A percentile compares a stretch with the other conserved stretches of the same genome.
These are phyloP conservation scores for Amazona finschi DNA, from an alignment of 2,797 vertebrate species.

Conservation along the genomic window DNA sequence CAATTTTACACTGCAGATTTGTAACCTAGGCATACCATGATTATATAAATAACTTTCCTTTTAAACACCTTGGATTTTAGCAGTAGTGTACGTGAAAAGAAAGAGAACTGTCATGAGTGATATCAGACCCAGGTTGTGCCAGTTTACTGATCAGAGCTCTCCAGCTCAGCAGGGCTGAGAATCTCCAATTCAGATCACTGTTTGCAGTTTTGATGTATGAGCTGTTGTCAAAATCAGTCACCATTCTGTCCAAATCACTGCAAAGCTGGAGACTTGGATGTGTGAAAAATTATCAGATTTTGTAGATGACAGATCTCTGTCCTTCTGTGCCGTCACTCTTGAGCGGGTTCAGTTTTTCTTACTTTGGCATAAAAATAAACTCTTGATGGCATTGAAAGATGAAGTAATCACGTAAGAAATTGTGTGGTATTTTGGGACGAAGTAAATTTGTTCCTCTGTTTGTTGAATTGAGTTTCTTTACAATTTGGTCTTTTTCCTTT, in stretches of 20 bases:
- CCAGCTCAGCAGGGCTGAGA: not conserved
- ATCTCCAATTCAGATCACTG: not conserved
- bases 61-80: not conserved
- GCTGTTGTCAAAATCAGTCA: not conserved
- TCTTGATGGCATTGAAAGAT: not conserved
- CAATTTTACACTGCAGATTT: not conserved
- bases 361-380: not conserved
- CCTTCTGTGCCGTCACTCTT: not conserved
- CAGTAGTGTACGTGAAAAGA: not conserved
- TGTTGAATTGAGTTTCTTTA: not conserved
- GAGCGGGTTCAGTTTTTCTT: not conserved
- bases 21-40: not conserved
- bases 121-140: not conserved
- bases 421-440: rapidly evolving
- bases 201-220: not conserved
- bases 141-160: not conserved
- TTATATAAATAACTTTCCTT: not conserved
- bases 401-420: not conserved
- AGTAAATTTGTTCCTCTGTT: not conserved
- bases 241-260: not conserved
- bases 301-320: not conserved
- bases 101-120: not conserved
- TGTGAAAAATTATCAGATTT: not conserved
- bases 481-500: rapidly evolving
- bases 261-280: not conserved